phyloP scores from a whole-genome alignment of 2,113 vertebrate species.

The Ictalurus punctatus region DNA sequence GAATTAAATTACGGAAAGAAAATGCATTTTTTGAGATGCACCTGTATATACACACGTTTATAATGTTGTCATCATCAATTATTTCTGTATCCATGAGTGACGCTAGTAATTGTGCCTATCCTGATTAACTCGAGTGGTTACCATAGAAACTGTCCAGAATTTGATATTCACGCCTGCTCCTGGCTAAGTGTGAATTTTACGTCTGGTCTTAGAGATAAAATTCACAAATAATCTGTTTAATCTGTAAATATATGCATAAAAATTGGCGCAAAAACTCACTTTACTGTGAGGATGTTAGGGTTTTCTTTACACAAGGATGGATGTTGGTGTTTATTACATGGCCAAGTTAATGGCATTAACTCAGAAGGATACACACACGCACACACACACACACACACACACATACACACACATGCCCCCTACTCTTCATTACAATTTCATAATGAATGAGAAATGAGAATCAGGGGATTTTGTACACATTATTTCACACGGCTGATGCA shows the following conservation, averaged over 20 bases:
- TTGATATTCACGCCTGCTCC: neutral
- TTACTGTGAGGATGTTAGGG: neutral
- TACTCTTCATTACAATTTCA: slow-evolving; percentile 35
- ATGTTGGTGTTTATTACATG: neutral
- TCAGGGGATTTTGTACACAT: slow-evolving; percentile 41
- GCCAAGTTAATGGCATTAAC: neutral
- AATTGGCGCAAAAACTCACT: neutral
- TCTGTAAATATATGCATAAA: neutral
- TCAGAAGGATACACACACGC: neutral
- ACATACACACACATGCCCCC: neutral
- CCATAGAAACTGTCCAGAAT: neutral
- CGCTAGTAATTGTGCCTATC: neutral
- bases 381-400: slow-evolving; percentile 1
- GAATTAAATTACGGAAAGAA: too few relatives aligned
- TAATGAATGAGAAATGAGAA: slow-evolving; percentile 46
- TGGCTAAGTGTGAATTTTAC: neutral
- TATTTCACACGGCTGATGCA: slow-evolving; percentile 47
- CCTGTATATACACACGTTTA: too few relatives aligned
- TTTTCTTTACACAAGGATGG: neutral
- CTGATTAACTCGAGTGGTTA: neutral
- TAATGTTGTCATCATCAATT: neutral
- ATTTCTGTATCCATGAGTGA: neutral
- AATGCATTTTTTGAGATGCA: too few relatives aligned
- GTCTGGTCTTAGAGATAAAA: neutral
- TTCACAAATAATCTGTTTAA: neutral